phyloP scores from a whole-genome alignment of 2,888 invertebrate species.

The Lottia gigantea region DNA sequence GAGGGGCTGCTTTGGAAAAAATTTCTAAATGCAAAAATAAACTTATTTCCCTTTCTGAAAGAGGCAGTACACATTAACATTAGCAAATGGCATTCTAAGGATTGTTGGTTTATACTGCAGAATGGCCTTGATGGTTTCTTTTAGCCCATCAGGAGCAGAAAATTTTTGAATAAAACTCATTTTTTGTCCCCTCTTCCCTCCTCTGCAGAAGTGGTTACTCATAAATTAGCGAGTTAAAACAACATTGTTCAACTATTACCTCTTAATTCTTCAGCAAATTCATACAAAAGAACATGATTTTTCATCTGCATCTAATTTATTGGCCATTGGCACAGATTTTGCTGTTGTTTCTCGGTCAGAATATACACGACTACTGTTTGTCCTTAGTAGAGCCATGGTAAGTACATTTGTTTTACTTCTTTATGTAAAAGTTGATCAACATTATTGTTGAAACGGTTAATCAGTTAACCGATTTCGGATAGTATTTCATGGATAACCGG shows the following conservation, averaged over 20 bases:
- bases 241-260: not conserved
- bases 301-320: constrained; percentile 86
- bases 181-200: not conserved
- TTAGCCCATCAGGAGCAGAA: too few species aligned
- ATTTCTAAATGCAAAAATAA: too few species aligned
- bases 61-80: not conserved
- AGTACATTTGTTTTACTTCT: constrained; percentile 55
- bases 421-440: too few species aligned
- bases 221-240: not conserved
- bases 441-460: too few species aligned
- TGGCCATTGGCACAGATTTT: constrained; percentile 93
- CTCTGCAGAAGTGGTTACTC: not conserved
- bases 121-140: too few species aligned
- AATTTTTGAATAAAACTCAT: too few species aligned
- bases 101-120: too few species aligned
- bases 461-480: too few species aligned
- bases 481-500: too few species aligned
- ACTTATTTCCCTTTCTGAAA: too few species aligned
- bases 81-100: not conserved
- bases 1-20: too few species aligned
- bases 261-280: constrained; percentile 80
- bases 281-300: constrained; percentile 93
- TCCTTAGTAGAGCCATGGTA: constrained; percentile 95
- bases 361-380: constrained; percentile 91
- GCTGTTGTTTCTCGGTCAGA: constrained; percentile 92